These are phyloP conservation scores for Dasypogon diadema DNA, from an alignment of 2,888 invertebrate genomes.

Conservation along the genomic window DNA sequence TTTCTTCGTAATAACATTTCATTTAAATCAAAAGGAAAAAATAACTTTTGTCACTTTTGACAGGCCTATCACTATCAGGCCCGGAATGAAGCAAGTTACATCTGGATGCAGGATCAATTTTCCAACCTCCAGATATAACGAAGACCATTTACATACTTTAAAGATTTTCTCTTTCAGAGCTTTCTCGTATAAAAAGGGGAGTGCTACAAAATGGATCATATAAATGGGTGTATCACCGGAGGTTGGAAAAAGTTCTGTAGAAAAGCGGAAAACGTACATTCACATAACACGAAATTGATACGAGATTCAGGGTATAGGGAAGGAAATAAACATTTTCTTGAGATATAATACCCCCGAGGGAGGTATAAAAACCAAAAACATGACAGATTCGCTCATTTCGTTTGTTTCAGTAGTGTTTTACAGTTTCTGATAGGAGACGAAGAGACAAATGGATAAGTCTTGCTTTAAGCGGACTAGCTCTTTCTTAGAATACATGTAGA, in stretches of 20 bases:
- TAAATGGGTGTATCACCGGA: conserved; percentile 15
- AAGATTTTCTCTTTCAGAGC: conserved; percentile 37
- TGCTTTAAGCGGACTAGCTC: neutral
- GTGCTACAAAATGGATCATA: conserved; percentile 4
- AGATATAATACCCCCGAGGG: conserved; percentile 55
- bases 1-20: no score
- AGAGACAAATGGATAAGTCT: conserved; percentile 47
- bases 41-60: conserved; percentile 49
- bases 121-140: conserved; percentile 41
- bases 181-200: neutral
- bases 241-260: conserved; percentile 28
- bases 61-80: conserved; percentile 47
- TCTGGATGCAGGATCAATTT: conserved; percentile 50
- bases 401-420: conserved; percentile 55
- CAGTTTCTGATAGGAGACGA: conserved; percentile 51
- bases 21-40: neutral
- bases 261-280: conserved; percentile 45
- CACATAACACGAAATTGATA: conserved; percentile 55
- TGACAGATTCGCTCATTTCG: conserved; percentile 56
- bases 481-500: neutral
- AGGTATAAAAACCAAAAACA: conserved; percentile 56
- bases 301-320: conserved; percentile 50
- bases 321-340: conserved; percentile 56
- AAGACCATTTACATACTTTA: conserved; percentile 55
- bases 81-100: conserved; percentile 16